phyloP scores from a whole-genome alignment of 2,888 invertebrate genomes.

The Ormyrus nitidulus region DNA sequence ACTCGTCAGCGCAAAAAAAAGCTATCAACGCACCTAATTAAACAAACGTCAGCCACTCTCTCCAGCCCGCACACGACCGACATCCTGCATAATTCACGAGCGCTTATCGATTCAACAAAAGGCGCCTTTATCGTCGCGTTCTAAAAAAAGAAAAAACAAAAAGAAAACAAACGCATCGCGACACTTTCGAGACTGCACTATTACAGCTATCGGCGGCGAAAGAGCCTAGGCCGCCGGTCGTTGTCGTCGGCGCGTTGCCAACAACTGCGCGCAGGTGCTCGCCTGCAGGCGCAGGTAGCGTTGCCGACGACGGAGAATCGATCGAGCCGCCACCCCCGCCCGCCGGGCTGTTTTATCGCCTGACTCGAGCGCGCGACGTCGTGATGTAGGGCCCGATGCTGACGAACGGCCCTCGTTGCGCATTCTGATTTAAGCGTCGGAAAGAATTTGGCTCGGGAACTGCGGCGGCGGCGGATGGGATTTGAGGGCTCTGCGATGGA shows the following conservation, averaged over 20 bases:
- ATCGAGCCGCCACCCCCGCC: slow-evolving; percentile 7
- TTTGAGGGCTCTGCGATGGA: too few species aligned
- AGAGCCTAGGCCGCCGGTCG: slow-evolving; percentile 4
- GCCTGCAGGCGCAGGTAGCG: slow-evolving; percentile 13
- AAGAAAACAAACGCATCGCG: background rate
- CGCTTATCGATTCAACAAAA: slow-evolving; percentile 46
- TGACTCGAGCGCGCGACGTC: too few species aligned
- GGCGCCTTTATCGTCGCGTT: background rate
- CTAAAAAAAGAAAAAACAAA: background rate
- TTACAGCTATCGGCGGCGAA: background rate
- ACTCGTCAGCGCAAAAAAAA: too few species aligned
- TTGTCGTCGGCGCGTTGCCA: slow-evolving; percentile 51
- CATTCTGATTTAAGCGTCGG: too few species aligned
- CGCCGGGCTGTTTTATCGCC: too few species aligned
- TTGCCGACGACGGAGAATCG: slow-evolving; percentile 2
- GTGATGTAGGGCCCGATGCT: too few species aligned
- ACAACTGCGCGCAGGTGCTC: slow-evolving; percentile 49
- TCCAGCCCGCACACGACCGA: too few species aligned
- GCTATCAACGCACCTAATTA: too few species aligned
- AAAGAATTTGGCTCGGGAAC: too few species aligned
- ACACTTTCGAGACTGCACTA: background rate
- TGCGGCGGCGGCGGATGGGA: too few species aligned
- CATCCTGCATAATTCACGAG: slow-evolving; percentile 33
- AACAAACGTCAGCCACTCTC: too few species aligned
- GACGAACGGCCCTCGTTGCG: too few species aligned